Evolutionary conservation across 1,140 invertebrate species (phyloP).

Genomic region (Pinna nobilis): DNA sequence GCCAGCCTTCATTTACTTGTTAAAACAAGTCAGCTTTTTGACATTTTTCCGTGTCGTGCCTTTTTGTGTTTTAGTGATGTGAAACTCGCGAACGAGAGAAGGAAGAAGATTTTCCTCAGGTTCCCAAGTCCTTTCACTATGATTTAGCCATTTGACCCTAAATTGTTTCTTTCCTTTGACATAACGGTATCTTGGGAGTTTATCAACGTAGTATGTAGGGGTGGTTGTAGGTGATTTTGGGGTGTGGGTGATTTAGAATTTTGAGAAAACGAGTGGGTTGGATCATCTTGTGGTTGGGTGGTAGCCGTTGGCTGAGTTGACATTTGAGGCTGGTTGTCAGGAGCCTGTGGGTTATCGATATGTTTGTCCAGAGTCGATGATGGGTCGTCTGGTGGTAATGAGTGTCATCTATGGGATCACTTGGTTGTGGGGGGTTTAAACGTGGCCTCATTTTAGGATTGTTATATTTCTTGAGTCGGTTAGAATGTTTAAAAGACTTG

Average conservation of each 20-base stretch:
- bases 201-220: not conserved
- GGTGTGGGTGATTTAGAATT: not conserved
- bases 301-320: not conserved
- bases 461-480: constrained; percentile 21
- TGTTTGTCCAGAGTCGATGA: constrained; percentile 16
- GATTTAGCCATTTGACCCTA: constrained; percentile 1
- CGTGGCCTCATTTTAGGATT: not conserved
- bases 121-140: constrained; percentile 23
- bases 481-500: constrained; percentile 20
- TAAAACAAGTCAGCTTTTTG: constrained; percentile 2
- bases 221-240: not conserved
- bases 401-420: too few species aligned
- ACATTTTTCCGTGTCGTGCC: constrained; percentile 7
- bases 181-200: not conserved
- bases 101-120: constrained; percentile 17
- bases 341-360: not conserved
- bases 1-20: not conserved
- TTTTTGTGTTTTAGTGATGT: constrained; percentile 26
- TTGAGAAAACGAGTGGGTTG: not conserved
- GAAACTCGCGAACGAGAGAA: constrained; percentile 14
- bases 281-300: not conserved
- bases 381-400: too few species aligned
- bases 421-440: too few species aligned
- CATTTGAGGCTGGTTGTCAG: not conserved
- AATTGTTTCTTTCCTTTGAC: not conserved